These are phyloP conservation scores for Eupsilia transversa DNA, from an alignment of 2,888 invertebrate species.

Conservation along the genomic window DNA sequence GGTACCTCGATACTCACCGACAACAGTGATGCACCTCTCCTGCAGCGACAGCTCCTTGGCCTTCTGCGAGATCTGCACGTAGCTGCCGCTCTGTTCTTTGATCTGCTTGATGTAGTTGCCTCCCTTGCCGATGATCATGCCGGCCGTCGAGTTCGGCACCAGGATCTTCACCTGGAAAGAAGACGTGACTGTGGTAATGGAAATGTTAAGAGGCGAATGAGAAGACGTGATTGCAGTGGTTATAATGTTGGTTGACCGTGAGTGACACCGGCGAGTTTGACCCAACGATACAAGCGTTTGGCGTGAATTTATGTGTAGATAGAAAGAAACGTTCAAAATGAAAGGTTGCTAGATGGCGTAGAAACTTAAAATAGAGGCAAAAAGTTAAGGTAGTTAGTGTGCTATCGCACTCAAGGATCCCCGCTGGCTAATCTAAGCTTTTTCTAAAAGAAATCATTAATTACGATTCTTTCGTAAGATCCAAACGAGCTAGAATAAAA, in stretches of 20 bases:
- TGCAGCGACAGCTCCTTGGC: conserved; percentile 97
- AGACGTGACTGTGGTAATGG: conserved; percentile 58
- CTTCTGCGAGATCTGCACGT: conserved; percentile 99
- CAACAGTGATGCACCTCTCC: conserved; percentile 98
- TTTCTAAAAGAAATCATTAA: conserved; percentile 46
- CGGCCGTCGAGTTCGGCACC: conserved; percentile 98
- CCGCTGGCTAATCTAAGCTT: conserved; percentile 29
- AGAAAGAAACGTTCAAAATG: conserved; percentile 33
- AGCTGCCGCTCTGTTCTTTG: conserved; percentile 98
- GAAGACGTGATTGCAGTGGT: conserved; percentile 52
- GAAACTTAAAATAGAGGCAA: conserved; percentile 16
- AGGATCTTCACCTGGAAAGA: conserved; percentile 95
- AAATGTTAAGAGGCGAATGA: conserved; percentile 62
- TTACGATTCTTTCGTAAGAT: conserved; percentile 39
- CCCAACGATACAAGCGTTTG: conserved; percentile 52
- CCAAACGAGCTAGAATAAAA: conserved; percentile 49
- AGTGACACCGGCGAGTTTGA: conserved; percentile 43
- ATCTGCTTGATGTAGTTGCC: conserved; percentile 99
- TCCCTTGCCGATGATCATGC: conserved; percentile 99
- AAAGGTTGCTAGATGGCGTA: conserved; percentile 28
- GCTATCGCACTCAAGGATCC: conserved; percentile 26
- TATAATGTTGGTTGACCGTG: conserved; percentile 52
- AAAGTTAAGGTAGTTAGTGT: conserved; percentile 27
- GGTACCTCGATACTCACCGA: conserved; percentile 89
- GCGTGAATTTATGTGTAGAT: conserved; percentile 43